A percentile compares a stretch with the other conserved stretches of the same genome.
phyloP scores from a whole-genome alignment of 2,113 vertebrate genomes.

The Microcebus tavaratra region DNA sequence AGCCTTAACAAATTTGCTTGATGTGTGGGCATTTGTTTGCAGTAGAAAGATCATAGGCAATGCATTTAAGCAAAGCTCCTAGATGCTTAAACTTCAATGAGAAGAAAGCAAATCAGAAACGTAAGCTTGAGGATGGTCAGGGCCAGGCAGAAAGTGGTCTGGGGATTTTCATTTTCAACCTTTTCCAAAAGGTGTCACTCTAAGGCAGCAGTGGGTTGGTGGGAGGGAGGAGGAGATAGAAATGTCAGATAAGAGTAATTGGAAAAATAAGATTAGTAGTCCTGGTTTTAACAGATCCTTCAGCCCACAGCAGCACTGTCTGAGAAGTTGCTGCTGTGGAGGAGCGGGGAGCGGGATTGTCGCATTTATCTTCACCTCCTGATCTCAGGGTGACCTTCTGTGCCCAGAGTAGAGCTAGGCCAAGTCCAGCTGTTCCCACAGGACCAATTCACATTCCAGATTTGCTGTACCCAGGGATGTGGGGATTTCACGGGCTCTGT shows the following conservation, averaged over 20 bases:
- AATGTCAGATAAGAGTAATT: constrained; percentile 52
- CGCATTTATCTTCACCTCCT: constrained; percentile 12
- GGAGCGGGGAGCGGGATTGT: background rate
- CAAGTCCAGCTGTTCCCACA: background rate
- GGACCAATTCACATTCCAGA: background rate
- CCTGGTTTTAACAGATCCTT: background rate
- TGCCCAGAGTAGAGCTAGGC: background rate
- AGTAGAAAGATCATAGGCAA: background rate
- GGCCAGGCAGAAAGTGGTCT: background rate
- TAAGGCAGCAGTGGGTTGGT: constrained; percentile 65
- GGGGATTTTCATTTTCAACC: constrained; percentile 47
- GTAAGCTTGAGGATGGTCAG: background rate
- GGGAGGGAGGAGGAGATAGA: background rate
- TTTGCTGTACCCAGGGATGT: background rate
- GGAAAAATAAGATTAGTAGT: constrained; percentile 31
- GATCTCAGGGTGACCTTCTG: constrained; percentile 1
- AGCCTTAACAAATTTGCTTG: background rate
- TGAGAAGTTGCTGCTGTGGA: background rate
- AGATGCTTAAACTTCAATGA: background rate
- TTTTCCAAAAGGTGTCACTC: constrained; percentile 72
- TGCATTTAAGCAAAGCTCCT: constrained; percentile 13
- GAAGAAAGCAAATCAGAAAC: background rate
- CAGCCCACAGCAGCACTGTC: background rate
- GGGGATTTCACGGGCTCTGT: background rate
- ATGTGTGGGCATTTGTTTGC: background rate